Evolutionary conservation across 2,888 invertebrate species (phyloP).

Genomic region (Melinaea menophilus): DNA sequence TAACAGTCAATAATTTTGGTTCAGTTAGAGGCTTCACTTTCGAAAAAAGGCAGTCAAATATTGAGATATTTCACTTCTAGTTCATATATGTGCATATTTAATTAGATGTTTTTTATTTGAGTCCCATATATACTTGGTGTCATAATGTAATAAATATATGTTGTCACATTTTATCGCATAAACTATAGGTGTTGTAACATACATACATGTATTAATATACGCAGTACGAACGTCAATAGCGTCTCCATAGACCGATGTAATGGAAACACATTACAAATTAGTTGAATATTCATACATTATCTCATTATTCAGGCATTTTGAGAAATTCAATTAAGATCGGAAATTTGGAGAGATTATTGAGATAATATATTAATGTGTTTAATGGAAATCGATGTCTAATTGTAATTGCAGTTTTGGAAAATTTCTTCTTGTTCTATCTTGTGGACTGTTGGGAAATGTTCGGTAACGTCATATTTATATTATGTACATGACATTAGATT

Average conservation of each 20-base stretch:
- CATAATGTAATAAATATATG: neutral
- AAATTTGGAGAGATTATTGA: slow-evolving; percentile 27
- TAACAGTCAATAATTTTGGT: too few relatives aligned
- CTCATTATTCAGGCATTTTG: neutral
- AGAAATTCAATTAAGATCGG: neutral
- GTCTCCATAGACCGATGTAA: slow-evolving; percentile 1
- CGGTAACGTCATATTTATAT: neutral
- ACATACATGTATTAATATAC: neutral
- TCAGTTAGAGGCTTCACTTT: too few relatives aligned
- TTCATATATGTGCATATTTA: neutral
- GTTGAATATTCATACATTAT: too few relatives aligned
- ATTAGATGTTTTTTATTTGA: neutral
- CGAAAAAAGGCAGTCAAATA: too few relatives aligned
- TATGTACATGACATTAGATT: too few relatives aligned
- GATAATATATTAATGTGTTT: slow-evolving; percentile 17
- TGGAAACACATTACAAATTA: neutral
- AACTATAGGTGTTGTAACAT: neutral
- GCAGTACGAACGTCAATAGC: neutral
- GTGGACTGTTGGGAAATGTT: slow-evolving; percentile 4
- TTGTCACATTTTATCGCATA: neutral
- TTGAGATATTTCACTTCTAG: neutral
- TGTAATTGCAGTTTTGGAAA: slow-evolving; percentile 24
- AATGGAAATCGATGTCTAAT: slow-evolving; percentile 19
- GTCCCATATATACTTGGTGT: neutral
- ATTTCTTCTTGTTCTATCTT: slow-evolving; percentile 25